Evolutionary conservation across 2,113 vertebrate species (phyloP), one percentile per base, ranked within the genome.

Genomic region (Xenus cinereus): DNA sequence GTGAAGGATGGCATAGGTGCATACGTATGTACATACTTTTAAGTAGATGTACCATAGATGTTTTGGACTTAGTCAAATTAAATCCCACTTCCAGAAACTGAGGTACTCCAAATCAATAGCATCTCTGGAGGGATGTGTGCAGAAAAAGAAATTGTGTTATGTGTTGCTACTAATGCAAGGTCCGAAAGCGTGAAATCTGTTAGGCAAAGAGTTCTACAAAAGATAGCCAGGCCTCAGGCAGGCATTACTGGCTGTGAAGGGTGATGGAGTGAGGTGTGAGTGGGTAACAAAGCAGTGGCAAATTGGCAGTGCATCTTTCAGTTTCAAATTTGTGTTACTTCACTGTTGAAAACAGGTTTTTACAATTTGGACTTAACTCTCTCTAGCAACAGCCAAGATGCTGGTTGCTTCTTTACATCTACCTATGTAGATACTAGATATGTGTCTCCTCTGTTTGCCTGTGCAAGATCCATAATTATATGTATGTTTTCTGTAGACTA

Each of bases 1-100:
- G 16, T 60, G 39, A 24, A 71, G 45, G 35, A 41, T 69, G n/a
- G 24, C 35, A 45, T 68, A 2, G 0, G 0, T 80, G 41, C 9
- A 8, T 20, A 10, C 14, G 5, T 56, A 28, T 21, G 18, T 57
- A 6, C 27, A 14, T 26, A 4, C 16, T 4, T 50, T 27, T 48
- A 23, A 75, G 17, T 41, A 43, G 69, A 28, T 28, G 15, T 30
- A 48, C 11, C 30, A 4, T 7, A 56, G 60, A 11, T 50, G 4
- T 74, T 78, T 39, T 56, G 45, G 66, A 35, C 11, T 60, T 45
- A 6, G 71, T 22, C 22, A 71, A 23, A 41, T 37, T 41, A 23
- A 46, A 72, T 66, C 24, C 71, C 43, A 12, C 22, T 56, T 33
- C 4, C 14, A 74, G 54, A 51, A 90, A 50, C 16, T 21, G 60